A percentile compares a stretch with the other conserved stretches of the same genome.
These are phyloP conservation scores for Meandrina meandrites DNA, from an alignment of 92 coral and sea anemone genomes.

Conservation along the genomic window DNA sequence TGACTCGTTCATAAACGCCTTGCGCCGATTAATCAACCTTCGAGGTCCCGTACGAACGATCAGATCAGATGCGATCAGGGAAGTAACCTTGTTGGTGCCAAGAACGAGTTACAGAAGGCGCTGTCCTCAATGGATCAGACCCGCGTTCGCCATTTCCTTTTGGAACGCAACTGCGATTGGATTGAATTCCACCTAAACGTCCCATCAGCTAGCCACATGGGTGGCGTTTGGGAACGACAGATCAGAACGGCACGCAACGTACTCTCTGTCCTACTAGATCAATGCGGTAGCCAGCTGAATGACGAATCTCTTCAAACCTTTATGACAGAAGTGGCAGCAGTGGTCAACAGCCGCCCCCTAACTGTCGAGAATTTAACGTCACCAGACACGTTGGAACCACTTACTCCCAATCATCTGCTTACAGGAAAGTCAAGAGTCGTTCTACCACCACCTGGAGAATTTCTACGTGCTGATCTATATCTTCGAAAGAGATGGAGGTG, in stretches of 20 bases:
- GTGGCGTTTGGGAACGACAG: constrained; percentile 58
- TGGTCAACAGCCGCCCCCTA: constrained; percentile 59
- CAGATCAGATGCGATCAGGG: constrained; percentile 46
- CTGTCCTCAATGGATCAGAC: constrained; percentile 21
- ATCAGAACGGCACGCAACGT: constrained; percentile 43
- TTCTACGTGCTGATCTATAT: constrained; percentile 47
- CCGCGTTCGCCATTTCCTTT: constrained; percentile 1
- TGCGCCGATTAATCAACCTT: constrained; percentile 24
- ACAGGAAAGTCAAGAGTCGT: constrained; percentile 50
- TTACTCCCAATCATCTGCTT: no score
- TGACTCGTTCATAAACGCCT: constrained; percentile 45
- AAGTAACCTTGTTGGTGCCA: constrained; percentile 42
- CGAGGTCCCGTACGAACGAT: constrained; percentile 48
- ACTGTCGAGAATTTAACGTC: no score
- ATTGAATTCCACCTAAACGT: constrained; percentile 39
- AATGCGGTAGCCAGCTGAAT: constrained; percentile 36
- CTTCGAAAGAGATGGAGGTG: constrained; percentile 50
- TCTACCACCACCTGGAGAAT: constrained; percentile 49
- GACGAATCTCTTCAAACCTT: constrained; percentile 51
- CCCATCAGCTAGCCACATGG: constrained; percentile 59
- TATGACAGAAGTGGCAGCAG: constrained; percentile 50
- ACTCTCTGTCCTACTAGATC: constrained; percentile 32
- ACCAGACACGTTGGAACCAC: no score
- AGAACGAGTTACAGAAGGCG: constrained; percentile 29
- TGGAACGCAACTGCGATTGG: constrained; percentile 48